A percentile compares a stretch with the other conserved stretches of the same genome.
Evolutionary conservation across 92 coral and sea anemone genomes (phyloP).

Genomic region (Palythoa caribaeorum): DNA sequence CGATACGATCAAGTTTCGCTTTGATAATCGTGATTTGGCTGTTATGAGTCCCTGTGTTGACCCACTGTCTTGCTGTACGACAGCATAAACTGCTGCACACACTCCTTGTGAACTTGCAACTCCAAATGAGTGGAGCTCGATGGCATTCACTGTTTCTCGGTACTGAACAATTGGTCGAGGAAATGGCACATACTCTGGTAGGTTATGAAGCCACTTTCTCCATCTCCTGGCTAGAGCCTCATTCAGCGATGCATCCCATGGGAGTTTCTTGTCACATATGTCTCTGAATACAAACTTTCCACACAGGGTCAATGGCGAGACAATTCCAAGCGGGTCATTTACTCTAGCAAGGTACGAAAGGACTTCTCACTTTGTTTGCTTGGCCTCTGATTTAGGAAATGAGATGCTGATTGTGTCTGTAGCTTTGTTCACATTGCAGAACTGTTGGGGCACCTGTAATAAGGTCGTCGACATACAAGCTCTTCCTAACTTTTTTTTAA

Average conservation of each 20-base stretch:
- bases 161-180: not conserved
- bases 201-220: conserved; percentile 18
- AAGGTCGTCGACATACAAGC: not conserved
- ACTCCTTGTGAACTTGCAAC: conserved; percentile 51
- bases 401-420: too few species aligned
- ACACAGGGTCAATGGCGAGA: not conserved
- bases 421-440: not conserved
- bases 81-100: conserved; percentile 31
- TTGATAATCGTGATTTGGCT: too few species aligned
- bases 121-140: conserved; percentile 43
- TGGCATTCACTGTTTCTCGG: not conserved
- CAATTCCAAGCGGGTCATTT: too few species aligned
- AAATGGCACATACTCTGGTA: conserved; percentile 17
- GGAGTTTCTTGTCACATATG: conserved; percentile 15
- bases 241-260: conserved; percentile 54
- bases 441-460: conserved; percentile 12
- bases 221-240: conserved; percentile 29
- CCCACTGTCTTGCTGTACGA: not conserved
- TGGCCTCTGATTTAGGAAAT: too few species aligned
- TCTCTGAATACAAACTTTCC: conserved; percentile 15
- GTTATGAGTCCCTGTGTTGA: too few species aligned
- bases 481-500: conserved; percentile 23
- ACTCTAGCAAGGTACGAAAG: not conserved
- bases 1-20: too few species aligned
- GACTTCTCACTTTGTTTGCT: not conserved